phyloP scores from a whole-genome alignment of 2,113 vertebrate species.

The Accipiter virgatus region DNA sequence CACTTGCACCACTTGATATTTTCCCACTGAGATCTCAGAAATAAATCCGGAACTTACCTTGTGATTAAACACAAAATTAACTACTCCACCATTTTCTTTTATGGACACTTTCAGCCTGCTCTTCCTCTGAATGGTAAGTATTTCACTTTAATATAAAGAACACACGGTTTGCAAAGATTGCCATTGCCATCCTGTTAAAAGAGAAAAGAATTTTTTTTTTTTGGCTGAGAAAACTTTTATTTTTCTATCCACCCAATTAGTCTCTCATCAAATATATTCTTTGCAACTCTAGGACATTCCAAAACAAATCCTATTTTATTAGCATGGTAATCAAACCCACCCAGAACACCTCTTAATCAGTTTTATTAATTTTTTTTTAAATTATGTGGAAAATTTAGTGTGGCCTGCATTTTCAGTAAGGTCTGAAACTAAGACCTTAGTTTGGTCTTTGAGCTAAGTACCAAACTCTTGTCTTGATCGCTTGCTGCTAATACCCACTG shows the following conservation, averaged over 20 bases:
- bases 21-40: not conserved
- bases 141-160: conserved; percentile 81
- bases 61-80: conserved; percentile 76
- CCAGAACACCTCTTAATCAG: not conserved
- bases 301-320: not conserved
- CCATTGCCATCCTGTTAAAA: conserved; percentile 59
- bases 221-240: not conserved
- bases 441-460: not conserved
- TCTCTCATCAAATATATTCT: not conserved
- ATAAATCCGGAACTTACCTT: conserved; percentile 66
- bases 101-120: conserved; percentile 70
- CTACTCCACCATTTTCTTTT: conserved; percentile 73
- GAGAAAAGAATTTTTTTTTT: not conserved
- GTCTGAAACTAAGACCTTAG: not conserved
- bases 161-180: conserved; percentile 72
- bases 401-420: not conserved
- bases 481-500: not conserved
- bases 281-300: not conserved
- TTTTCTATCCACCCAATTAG: not conserved
- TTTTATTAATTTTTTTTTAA: not conserved
- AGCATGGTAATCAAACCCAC: not conserved
- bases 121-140: conserved; percentile 70
- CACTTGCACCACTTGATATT: not conserved
- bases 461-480: not conserved
- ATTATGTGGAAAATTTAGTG: not conserved